Conservation (phyloP, 2,888 invertebrate species). For the Eupithecia inturbata region DNA sequence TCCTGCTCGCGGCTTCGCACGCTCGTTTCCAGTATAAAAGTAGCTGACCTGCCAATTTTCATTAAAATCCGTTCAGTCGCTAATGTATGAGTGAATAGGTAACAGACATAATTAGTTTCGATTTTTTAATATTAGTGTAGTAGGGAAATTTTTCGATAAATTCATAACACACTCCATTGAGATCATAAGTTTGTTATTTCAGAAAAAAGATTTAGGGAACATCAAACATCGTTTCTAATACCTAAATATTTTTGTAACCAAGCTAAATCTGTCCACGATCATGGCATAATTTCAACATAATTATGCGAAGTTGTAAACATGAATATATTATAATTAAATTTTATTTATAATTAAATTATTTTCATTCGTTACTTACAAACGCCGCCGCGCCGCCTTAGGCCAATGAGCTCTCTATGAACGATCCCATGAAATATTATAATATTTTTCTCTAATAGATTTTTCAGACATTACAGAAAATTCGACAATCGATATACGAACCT, state of each 20-base stretch:
- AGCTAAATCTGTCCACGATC: background rate
- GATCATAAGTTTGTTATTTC: background rate
- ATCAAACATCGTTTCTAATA: background rate
- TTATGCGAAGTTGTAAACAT: background rate
- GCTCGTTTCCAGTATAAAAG: too few relatives aligned
- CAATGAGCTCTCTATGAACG: background rate
- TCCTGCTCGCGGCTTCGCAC: too few relatives aligned
- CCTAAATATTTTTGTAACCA: background rate
- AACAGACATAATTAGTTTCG: too few relatives aligned
- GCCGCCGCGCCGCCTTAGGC: background rate
- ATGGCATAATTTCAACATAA: background rate
- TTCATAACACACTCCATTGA: background rate
- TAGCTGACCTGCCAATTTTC: too few relatives aligned
- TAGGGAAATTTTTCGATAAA: too few relatives aligned
- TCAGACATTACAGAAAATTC: conserved; percentile 21
- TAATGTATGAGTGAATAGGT: too few relatives aligned
- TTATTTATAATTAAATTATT: background rate
- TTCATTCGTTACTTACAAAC: background rate
- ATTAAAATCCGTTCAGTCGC: too few relatives aligned
- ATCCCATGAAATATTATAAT: background rate
- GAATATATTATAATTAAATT: too few relatives aligned
- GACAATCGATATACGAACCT: background rate
- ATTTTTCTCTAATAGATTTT: background rate
- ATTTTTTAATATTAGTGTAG: too few relatives aligned
- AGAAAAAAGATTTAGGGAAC: background rate